Conservation (phyloP, 2,797 vertebrate species). For the Linurgus olivaceus region DNA sequence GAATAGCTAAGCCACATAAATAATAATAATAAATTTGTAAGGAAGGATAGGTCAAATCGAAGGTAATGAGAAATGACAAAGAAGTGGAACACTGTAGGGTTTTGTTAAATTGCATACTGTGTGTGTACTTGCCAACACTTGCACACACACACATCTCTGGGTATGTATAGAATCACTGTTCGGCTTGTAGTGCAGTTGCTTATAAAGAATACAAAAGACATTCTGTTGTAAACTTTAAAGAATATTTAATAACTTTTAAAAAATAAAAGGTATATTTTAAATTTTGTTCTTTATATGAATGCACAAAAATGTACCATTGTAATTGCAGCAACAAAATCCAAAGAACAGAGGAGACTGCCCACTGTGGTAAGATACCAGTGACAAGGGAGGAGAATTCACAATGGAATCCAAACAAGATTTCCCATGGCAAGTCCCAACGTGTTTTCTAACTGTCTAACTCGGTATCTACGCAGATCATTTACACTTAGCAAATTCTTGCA, state of each 20-base stretch:
- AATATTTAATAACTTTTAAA: slow-evolving; percentile 72
- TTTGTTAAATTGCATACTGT: background rate
- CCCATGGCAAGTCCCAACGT: background rate
- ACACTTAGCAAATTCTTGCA: background rate
- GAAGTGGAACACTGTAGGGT: background rate
- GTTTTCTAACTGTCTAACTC: background rate
- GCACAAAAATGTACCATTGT: slow-evolving; percentile 52
- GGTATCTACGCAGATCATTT: background rate
- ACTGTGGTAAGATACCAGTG: background rate
- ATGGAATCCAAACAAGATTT: background rate
- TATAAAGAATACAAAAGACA: slow-evolving; percentile 69
- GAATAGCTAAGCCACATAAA: background rate
- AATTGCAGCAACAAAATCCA: slow-evolving; percentile 23
- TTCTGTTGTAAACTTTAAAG: slow-evolving; percentile 62
- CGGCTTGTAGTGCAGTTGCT: background rate
- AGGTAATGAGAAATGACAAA: background rate
- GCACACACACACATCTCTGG: background rate
- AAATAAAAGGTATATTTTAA: slow-evolving; percentile 69
- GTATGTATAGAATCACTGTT: background rate
- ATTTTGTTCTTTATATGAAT: slow-evolving; percentile 54
- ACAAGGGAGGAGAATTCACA: background rate
- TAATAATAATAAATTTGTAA: background rate
- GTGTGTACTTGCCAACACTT: background rate
- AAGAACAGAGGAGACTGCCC: slow-evolving; percentile 23
- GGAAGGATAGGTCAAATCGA: background rate